Evolutionary conservation across 2,888 invertebrate species (phyloP).

Genomic region (Diarsia dahlii): DNA sequence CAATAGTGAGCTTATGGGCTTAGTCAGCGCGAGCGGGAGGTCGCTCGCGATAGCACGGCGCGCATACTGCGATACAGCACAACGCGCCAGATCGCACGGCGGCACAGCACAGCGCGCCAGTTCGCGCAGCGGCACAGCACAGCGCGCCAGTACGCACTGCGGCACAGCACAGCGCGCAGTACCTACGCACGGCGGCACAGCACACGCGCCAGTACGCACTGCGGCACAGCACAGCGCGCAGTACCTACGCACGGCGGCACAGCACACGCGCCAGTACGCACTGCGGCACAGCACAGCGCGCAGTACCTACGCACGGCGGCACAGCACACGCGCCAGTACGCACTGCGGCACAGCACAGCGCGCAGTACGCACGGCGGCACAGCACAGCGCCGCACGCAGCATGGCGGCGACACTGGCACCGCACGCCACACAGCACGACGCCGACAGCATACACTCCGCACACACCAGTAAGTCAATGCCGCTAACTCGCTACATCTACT

Average conservation of each 20-base stretch:
- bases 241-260: constrained; percentile 19
- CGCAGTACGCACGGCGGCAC: constrained; percentile 15
- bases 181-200: background rate
- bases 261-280: background rate
- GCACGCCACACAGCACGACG: background rate
- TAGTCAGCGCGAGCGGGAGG: constrained; percentile 7
- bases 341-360: background rate
- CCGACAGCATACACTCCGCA: background rate
- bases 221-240: background rate
- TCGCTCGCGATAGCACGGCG: background rate
- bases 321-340: background rate
- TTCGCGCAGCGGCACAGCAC: background rate
- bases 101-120: background rate
- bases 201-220: background rate
- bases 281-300: background rate
- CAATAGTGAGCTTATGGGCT: constrained; percentile 3
- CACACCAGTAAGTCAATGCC: background rate
- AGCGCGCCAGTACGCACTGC: background rate
- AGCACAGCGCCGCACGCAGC: background rate
- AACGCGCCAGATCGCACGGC: background rate
- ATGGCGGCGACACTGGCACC: no score
- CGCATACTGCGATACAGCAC: background rate
- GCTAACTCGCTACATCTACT: background rate
- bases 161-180: background rate
- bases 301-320: constrained; percentile 23